These are phyloP conservation scores for Dermatemys mawii DNA, from an alignment of 2,113 vertebrate genomes.

Conservation along the genomic window DNA sequence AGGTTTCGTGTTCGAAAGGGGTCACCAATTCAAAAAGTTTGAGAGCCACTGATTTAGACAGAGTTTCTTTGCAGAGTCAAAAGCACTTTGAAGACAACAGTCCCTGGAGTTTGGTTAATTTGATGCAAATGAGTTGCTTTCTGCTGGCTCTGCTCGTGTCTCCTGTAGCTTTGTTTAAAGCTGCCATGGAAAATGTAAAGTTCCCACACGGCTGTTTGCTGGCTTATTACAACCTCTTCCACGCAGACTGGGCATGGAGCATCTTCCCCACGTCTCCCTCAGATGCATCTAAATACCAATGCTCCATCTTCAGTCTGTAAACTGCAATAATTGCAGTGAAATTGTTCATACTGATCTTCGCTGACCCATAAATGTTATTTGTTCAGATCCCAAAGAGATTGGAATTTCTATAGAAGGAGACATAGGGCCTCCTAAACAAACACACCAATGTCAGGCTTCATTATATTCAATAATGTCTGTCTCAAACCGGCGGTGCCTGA, in stretches of 20 bases:
- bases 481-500: neutral
- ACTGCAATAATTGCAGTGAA: slow-evolving; percentile 29
- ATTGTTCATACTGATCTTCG: slow-evolving; percentile 26
- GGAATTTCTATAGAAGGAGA: slow-evolving; percentile 32
- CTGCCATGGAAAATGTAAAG: neutral
- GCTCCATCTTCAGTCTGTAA: slow-evolving; percentile 31
- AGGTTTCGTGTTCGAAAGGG: no score
- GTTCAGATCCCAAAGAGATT: slow-evolving; percentile 29
- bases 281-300: neutral
- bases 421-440: neutral
- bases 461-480: slow-evolving; percentile 16
- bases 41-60: no score
- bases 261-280: neutral
- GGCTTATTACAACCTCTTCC: neutral
- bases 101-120: neutral
- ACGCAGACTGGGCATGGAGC: neutral
- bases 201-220: neutral
- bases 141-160: neutral
- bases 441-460: slow-evolving; percentile 29
- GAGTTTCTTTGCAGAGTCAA: neutral
- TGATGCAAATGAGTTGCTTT: neutral
- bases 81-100: neutral
- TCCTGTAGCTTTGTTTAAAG: neutral
- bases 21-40: no score
- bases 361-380: slow-evolving; percentile 35